phyloP scores from a whole-genome alignment of 1,140 invertebrate species.

The Steinernema khuongi region DNA sequence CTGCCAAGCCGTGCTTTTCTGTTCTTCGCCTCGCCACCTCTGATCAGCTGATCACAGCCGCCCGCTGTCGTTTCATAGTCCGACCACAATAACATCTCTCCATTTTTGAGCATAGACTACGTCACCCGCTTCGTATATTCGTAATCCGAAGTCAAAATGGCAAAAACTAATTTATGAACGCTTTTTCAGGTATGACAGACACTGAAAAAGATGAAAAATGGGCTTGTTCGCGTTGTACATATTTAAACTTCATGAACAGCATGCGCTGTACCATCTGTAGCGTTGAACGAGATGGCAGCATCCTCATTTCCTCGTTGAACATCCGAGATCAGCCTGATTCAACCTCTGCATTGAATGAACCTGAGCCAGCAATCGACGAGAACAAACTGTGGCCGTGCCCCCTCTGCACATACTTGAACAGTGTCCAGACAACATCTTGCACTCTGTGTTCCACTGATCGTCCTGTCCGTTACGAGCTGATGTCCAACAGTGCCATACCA shows the following conservation, averaged over 20 bases:
- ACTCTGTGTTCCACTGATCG: not conserved
- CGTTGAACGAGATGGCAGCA: not conserved
- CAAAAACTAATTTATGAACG: too few species aligned
- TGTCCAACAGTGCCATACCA: not conserved
- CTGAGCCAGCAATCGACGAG: not conserved
- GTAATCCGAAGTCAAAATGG: not conserved
- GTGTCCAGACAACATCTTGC: not conserved
- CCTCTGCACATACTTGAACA: conserved; percentile 1
- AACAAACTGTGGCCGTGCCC: not conserved
- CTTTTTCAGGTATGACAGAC: not conserved
- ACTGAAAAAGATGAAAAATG: conserved; percentile 13
- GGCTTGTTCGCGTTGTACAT: not conserved
- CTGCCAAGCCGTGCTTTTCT: too few species aligned
- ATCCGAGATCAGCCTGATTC: not conserved
- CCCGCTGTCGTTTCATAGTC: too few species aligned
- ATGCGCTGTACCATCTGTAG: not conserved
- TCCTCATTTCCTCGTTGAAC: not conserved
- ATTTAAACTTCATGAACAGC: conserved; percentile 4
- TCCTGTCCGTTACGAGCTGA: not conserved
- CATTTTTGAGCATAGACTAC: too few species aligned
- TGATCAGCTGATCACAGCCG: too few species aligned
- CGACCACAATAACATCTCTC: too few species aligned
- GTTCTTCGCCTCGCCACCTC: too few species aligned
- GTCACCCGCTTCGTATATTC: too few species aligned
- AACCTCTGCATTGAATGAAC: not conserved